Evolutionary conservation across 2,113 vertebrate species (phyloP).

Genomic region (Petrocephalus microphthalmus): DNA sequence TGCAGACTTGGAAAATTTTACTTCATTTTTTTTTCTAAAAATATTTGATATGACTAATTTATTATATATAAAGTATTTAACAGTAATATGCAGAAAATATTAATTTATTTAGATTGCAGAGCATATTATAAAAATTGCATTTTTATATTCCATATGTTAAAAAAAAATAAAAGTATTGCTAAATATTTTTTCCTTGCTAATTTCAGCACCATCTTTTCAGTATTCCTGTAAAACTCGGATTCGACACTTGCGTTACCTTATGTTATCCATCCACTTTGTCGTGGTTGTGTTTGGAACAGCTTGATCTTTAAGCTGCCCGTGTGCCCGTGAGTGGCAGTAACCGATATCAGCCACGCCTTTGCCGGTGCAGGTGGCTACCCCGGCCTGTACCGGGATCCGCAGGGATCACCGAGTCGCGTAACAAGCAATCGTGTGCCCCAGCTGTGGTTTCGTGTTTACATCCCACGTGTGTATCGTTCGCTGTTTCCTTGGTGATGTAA

Average conservation of each 20-base stretch:
- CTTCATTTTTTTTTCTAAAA: conserved; percentile 30
- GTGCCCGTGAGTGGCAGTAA: conserved; percentile 48
- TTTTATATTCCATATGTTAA: conserved; percentile 35
- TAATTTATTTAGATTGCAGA: conserved; percentile 49
- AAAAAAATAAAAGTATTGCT: conserved; percentile 42
- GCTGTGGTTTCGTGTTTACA: conserved; percentile 41
- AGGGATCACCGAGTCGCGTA: conserved; percentile 49
- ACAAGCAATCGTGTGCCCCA: conserved; percentile 50
- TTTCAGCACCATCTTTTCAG: conserved; percentile 29
- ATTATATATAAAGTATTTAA: conserved; percentile 65
- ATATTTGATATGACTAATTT: conserved; percentile 58
- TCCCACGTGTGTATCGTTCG: conserved; percentile 52
- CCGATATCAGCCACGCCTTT: conserved; percentile 20
- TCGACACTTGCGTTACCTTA: conserved; percentile 45
- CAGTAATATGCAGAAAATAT: conserved; percentile 43
- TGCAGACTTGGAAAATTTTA: neutral
- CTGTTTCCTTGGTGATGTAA: conserved; percentile 62
- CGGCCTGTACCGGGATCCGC: conserved; percentile 38
- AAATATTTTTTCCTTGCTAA: conserved; percentile 44
- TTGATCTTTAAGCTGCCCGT: conserved; percentile 38
- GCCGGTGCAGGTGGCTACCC: neutral
- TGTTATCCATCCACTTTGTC: conserved; percentile 78
- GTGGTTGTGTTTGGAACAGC: conserved; percentile 41
- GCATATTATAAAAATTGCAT: conserved; percentile 12
- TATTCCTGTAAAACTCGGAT: conserved; percentile 45